Evolutionary conservation across 2,113 vertebrate genomes (phyloP).

Genomic region (Sarotherodon lohbergeri): DNA sequence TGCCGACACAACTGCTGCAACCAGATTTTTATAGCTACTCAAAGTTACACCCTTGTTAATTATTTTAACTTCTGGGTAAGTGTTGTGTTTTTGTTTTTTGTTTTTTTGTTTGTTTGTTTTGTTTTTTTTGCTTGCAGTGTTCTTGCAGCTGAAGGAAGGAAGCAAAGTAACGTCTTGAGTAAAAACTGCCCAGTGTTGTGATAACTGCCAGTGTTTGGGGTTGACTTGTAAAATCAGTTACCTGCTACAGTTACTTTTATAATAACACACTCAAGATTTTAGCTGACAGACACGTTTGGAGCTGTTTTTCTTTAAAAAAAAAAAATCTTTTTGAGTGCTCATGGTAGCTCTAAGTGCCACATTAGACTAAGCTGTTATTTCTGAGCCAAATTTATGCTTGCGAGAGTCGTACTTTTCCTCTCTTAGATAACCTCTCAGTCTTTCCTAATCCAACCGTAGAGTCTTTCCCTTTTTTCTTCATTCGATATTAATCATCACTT

Average conservation of each 20-base stretch:
- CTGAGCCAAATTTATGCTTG: neutral
- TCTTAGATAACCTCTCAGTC: neutral
- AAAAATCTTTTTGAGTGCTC: neutral
- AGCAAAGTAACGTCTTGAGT: neutral
- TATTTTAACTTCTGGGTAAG: neutral
- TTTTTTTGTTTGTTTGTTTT: neutral
- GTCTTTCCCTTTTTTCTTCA: neutral
- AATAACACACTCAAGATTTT: neutral
- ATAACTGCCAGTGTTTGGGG: neutral
- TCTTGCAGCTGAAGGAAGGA: neutral
- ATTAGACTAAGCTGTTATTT: neutral
- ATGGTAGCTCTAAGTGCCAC: neutral
- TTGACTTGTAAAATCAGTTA: neutral
- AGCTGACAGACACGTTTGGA: neutral
- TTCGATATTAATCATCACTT: neutral
- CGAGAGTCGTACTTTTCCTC: neutral
- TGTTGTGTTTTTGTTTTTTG: neutral
- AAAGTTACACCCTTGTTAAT: neutral
- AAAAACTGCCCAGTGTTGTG: neutral
- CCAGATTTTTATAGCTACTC: neutral
- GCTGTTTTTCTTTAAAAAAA: too few species aligned
- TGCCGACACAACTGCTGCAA: neutral
- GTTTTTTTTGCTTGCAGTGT: neutral
- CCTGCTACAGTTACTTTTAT: neutral
- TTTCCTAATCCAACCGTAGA: neutral